Evolutionary conservation across 2,888 invertebrate species (phyloP), one percentile per base, ranked within the genome.

Genomic region (Ectemnius cavifrons): DNA sequence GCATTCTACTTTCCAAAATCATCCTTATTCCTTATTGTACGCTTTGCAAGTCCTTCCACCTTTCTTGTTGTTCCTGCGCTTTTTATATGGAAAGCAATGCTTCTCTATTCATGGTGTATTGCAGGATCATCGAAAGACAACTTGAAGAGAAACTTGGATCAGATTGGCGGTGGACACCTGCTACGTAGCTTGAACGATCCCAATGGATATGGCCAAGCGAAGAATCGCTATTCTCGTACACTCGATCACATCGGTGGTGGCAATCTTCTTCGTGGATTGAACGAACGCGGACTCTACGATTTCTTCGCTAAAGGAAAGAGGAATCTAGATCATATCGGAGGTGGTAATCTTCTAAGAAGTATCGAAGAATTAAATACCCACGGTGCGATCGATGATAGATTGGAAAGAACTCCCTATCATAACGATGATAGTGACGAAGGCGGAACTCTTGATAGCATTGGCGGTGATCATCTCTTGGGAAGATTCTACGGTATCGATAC

Each of bases 231-330:
- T 16, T 63, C 27, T n/a, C 63, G 63, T n/a, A 87, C 84, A 77
- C 78, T 91, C 23, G 91, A 91, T 79, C 87, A 88, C 13, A 81
- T 91, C 18, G 91, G 93, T 2, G 93, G 93, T 0, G 92, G 92
- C 14, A 92, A 93, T 86, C 89, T 92, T 23, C 91, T 92, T 4
- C 90, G 92, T 64, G 28, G 65, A 0, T 23, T 64, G 16, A n/a
- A 47, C 37, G 63, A 75, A 13, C 75, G 87, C 65, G 28, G 45
- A 11, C 18, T 57, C 46, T 37, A 16, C 20, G 65, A 45, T 18
- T 57, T 45, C 57, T 56, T 18, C 11, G 2, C 46, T 18, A 59
- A 6, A 16, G 49, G 23, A 27, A 49, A 49, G 3, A 67, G 77
- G 20, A 75, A 75, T 56, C 64, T 81, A 47, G 80, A 82, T 16